Evolutionary conservation across 92 coral and sea anemone species (phyloP).

Genomic region (Metridium senile): DNA sequence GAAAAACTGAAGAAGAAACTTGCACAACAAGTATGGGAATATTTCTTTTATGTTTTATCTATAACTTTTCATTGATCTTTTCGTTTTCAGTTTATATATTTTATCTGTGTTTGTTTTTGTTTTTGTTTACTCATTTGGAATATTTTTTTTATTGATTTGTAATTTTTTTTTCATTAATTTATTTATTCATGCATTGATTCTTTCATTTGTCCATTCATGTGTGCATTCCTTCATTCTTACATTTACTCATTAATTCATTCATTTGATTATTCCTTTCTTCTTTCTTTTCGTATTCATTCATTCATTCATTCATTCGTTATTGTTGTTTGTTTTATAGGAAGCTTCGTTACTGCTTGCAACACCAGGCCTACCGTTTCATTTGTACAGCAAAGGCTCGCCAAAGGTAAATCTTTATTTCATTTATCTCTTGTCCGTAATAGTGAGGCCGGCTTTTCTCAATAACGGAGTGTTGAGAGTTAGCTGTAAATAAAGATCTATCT

Average conservation of each 20-base stretch:
- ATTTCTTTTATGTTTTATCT: too few relatives aligned
- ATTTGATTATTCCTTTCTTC: not conserved
- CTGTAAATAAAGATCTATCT: too few relatives aligned
- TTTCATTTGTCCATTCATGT: not conserved
- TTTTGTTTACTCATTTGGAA: not conserved
- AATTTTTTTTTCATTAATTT: not conserved
- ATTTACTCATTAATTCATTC: not conserved
- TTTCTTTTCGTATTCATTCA: not conserved
- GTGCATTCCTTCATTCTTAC: not conserved
- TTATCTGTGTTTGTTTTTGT: not conserved
- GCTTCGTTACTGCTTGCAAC: slow-evolving; percentile 84
- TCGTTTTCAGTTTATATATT: not conserved
- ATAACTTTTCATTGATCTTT: too few relatives aligned
- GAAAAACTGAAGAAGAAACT: slow-evolving; percentile 88
- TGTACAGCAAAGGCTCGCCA: slow-evolving; percentile 61
- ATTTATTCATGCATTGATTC: not conserved
- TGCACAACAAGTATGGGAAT: slow-evolving; percentile 95
- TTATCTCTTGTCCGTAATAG: too few relatives aligned
- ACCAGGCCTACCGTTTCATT: slow-evolving; percentile 91
- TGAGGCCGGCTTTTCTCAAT: too few relatives aligned
- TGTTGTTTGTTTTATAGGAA: too few relatives aligned
- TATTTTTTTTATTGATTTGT: not conserved
- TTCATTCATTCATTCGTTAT: not conserved
- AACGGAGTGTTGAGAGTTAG: too few relatives aligned
- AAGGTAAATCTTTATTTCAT: slow-evolving; percentile 8